phyloP scores from a whole-genome alignment of 2,113 vertebrate genomes.

The Scomber japonicus region DNA sequence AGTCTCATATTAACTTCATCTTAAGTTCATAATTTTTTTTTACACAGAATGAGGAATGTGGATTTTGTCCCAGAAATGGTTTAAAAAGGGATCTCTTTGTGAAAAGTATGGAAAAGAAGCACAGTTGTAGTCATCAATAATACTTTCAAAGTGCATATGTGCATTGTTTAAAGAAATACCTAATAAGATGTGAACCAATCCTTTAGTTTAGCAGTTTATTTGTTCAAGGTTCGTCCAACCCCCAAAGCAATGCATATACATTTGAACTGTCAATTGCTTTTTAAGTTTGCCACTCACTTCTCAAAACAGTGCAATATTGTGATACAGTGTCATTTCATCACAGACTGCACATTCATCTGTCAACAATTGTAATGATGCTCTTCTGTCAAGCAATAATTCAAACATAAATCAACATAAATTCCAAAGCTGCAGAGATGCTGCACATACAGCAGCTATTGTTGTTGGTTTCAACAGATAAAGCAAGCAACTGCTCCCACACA shows the following conservation, averaged over 20 bases:
- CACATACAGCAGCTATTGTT: conserved; percentile 50
- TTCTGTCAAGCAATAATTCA: not conserved
- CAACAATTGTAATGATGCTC: not conserved
- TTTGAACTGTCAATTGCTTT: not conserved
- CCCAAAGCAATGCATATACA: no score
- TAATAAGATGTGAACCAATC: no score
- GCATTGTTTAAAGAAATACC: no score
- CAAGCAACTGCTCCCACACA: conserved; percentile 17
- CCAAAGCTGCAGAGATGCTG: conserved; percentile 8
- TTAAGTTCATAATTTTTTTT: no score
- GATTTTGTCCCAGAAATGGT: no score
- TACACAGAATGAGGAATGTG: no score
- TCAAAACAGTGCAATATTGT: conserved; percentile 24
- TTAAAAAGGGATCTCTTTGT: no score
- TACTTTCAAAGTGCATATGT: not conserved
- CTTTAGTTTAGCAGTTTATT: not conserved
- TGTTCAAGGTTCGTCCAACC: not conserved
- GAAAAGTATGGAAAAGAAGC: no score
- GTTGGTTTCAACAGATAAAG: conserved; percentile 55
- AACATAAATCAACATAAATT: conserved; percentile 32
- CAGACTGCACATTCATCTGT: conserved; percentile 33
- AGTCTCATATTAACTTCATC: no score
- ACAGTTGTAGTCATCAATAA: not conserved
- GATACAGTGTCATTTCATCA: conserved; percentile 25
- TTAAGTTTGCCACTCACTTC: not conserved